A percentile compares a stretch with the other conserved stretches of the same genome.
These are phyloP conservation scores for Fragum sueziense DNA, from an alignment of 2,888 invertebrate genomes.

Conservation along the genomic window DNA sequence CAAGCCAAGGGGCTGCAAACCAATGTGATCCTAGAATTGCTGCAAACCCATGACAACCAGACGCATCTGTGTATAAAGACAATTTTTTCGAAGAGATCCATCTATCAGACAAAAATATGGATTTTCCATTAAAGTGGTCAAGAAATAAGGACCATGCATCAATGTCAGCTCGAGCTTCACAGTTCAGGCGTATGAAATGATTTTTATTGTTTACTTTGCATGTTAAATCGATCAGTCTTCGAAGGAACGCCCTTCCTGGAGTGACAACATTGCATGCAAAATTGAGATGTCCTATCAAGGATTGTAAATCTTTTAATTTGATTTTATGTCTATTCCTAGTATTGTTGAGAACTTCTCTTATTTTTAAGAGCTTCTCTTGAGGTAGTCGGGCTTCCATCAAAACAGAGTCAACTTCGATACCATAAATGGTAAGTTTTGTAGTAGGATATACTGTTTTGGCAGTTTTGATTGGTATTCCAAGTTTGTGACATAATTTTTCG, in stretches of 20 bases:
- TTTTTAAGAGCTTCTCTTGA: conserved; percentile 35
- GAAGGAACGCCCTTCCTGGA: conserved; percentile 32
- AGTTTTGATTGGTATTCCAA: conserved; percentile 13
- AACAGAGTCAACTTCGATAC: too few species aligned
- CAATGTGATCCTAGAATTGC: conserved; percentile 32
- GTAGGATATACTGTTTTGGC: too few species aligned
- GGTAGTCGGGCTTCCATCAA: too few species aligned
- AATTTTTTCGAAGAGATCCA: background rate
- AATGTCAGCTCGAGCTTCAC: conserved; percentile 22
- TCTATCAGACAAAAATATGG: conserved; percentile 23
- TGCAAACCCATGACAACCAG: conserved; percentile 8
- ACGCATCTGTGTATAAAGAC: conserved; percentile 31
- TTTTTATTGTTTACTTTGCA: background rate
- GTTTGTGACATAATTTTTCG: background rate
- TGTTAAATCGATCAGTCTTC: conserved; percentile 31
- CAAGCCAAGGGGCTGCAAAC: conserved; percentile 16
- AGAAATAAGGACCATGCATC: conserved; percentile 28
- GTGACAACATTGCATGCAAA: conserved; percentile 37
- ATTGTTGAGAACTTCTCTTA: background rate
- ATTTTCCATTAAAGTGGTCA: conserved; percentile 27
- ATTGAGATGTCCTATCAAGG: conserved; percentile 35
- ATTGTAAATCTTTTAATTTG: conserved; percentile 34
- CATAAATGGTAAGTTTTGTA: too few species aligned
- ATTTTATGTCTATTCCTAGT: background rate
- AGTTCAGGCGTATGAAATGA: background rate